phyloP scores from a whole-genome alignment of 2,888 invertebrate species.

The Acrobasis repandana region DNA sequence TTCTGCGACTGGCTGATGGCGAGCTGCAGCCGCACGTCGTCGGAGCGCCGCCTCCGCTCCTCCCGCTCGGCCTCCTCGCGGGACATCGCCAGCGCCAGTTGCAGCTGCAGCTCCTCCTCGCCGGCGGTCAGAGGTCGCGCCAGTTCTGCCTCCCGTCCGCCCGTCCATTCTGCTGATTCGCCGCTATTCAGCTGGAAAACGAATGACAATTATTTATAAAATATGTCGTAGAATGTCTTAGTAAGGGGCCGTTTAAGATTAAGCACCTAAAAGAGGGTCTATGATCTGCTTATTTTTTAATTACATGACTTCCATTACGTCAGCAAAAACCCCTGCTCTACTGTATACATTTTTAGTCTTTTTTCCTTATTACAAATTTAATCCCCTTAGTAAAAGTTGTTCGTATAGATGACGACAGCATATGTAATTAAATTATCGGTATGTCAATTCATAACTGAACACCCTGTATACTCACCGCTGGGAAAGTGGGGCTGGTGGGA shows the following conservation, averaged over 20 bases:
- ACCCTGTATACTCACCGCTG: conserved; percentile 61
- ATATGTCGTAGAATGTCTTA: too few species aligned
- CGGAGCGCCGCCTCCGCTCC: conserved; percentile 95
- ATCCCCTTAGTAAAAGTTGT: too few species aligned
- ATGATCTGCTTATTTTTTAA: too few species aligned
- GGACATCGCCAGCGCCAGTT: conserved; percentile 98
- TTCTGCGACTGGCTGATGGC: conserved; percentile 97
- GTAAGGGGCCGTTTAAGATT: too few species aligned
- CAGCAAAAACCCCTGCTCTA: too few species aligned
- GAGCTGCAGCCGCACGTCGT: conserved; percentile 97
- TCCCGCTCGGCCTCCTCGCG: conserved; percentile 99
- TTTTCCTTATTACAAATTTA: too few species aligned
- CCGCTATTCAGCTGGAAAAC: conserved; percentile 41
- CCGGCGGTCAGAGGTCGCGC: conserved; percentile 98
- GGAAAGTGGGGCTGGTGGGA: conserved; percentile 86
- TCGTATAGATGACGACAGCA: too few species aligned
- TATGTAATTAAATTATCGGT: too few species aligned
- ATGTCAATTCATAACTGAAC: background rate
- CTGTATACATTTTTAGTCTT: too few species aligned
- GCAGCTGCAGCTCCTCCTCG: conserved; percentile 98
- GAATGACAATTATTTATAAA: background rate
- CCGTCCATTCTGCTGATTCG: conserved; percentile 40
- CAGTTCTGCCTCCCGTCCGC: conserved; percentile 89
- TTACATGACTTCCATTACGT: too few species aligned
- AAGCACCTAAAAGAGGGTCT: too few species aligned